phyloP scores from a whole-genome alignment of 1,140 invertebrate genomes.

The Anoplophora glabripennis region DNA sequence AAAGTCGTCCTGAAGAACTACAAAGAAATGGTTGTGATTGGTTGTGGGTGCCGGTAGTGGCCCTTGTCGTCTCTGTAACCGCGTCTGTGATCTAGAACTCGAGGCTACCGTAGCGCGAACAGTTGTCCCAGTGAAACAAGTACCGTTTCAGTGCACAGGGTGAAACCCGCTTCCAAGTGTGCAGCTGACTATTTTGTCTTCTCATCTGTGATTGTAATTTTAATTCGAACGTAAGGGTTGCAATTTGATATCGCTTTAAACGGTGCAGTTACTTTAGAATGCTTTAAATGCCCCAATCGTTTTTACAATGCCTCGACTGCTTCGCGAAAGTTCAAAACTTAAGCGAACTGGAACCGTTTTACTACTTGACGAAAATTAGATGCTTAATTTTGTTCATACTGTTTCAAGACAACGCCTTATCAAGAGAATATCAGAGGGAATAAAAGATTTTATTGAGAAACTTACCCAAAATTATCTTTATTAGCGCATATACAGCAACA shows the following conservation, averaged over 20 bases:
- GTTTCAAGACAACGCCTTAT: no score
- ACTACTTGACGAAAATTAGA: no score
- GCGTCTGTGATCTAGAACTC: conserved; percentile 33
- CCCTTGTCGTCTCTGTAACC: conserved; percentile 4
- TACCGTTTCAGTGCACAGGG: neutral
- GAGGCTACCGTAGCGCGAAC: conserved; percentile 14
- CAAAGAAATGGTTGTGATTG: conserved; percentile 92
- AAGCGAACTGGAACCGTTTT: no score
- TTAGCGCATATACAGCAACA: no score
- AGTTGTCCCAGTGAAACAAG: conserved; percentile 21
- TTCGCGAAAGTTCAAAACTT: no score
- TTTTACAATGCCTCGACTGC: neutral
- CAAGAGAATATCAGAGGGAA: no score
- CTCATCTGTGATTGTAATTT: conserved; percentile 46
- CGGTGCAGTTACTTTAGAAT: conserved; percentile 10
- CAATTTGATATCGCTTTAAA: conserved; percentile 3
- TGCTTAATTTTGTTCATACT: no score
- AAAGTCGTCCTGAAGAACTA: conserved; percentile 96
- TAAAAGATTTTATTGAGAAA: no score
- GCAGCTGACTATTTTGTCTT: conserved; percentile 17
- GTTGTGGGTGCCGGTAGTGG: conserved; percentile 87
- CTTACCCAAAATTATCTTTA: no score
- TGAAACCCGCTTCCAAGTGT: conserved; percentile 3
- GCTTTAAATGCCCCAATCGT: neutral
- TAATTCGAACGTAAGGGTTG: conserved; percentile 22